Base-by-base conservation (phyloP, 37 sponge, comb jelly and placozoan genomes). In the Haliclona indistincta region DNA sequence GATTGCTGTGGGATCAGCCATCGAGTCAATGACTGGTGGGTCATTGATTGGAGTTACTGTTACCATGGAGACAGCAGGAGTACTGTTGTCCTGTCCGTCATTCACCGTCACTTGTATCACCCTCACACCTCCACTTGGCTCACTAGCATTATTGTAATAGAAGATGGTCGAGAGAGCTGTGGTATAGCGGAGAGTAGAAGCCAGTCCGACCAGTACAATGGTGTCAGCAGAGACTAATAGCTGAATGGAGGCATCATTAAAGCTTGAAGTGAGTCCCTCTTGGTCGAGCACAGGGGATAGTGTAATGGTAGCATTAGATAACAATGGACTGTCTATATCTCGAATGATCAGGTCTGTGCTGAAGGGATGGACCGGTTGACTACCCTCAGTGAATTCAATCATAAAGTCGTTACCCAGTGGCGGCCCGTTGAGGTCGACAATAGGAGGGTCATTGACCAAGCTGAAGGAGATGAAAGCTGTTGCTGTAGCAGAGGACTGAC, bases 391-490 rank as follows among this genome's bases (percentile, higher is more conserved):
- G 35, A 85, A 91, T 20, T 23, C 53, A 8, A 58, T 67, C 19
- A 4, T 52, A 56, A 70, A 81, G 42, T 80, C 23, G 10, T 32
- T n/a, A 25, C 93, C 93, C 17, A 37, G 56, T 20, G 37, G 49
- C 7, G 66, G 76, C 11, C 89, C 90, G 69, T 89, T 84, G 22
- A 89, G 67, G 42, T 88, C 93, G 55, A 93, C 55, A 1, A 88
- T 0, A 22, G 93, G 93, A 33, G 89, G 89, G 71, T 93, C 80
- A 38, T 93, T 81, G 11, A 88, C 76, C 29, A 71, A 70, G 25
- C 26, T 63, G 47, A 83, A 88, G 43, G 71, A 55, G 1, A 93
- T 51, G 23, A 53, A 71, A 4, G 85, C 72, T 19, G 89, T 76
- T 20, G 81, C 89, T 2, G 58, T 28, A 20, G 74, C n/a, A 25